Evolutionary conservation across 2,113 vertebrate genomes (phyloP).

Genomic region (Tylochromis polylepis): DNA sequence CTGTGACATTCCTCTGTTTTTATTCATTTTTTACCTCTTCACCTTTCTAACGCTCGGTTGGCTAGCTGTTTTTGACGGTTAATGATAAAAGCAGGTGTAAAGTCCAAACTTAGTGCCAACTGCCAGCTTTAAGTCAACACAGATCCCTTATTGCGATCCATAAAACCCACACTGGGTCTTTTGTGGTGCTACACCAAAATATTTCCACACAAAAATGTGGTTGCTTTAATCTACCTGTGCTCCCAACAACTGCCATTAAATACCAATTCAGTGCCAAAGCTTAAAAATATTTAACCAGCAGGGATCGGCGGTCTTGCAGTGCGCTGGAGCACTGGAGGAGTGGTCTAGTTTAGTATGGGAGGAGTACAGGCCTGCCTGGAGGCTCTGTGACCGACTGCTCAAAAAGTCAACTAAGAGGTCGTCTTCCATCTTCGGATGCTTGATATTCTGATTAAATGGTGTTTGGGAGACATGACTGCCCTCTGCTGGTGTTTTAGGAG

Average conservation of each 20-base stretch:
- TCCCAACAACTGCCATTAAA: neutral
- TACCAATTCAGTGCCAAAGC: neutral
- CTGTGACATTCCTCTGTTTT: neutral
- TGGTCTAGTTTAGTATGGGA: neutral
- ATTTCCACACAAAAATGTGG: neutral
- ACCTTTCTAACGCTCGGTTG: too few relatives aligned
- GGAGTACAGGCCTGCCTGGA: neutral
- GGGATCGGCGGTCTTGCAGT: fast-evolving
- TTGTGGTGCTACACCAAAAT: fast-evolving
- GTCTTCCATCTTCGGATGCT: neutral
- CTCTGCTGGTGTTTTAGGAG: neutral
- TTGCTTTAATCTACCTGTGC: neutral
- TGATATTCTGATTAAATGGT: neutral
- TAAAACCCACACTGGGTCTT: too few relatives aligned
- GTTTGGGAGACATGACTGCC: neutral
- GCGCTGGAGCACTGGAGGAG: neutral
- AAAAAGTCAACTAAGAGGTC: neutral
- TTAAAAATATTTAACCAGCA: neutral
- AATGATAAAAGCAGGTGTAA: neutral
- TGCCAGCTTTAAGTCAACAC: neutral
- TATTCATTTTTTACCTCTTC: neutral
- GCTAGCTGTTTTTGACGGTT: neutral
- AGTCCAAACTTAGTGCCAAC: neutral
- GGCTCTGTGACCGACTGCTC: neutral
- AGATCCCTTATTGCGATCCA: too few relatives aligned